Evolutionary conservation across 2,797 vertebrate genomes (phyloP), one percentile per base, ranked within the genome.

Genomic region (Otolemur crassicaudatus): DNA sequence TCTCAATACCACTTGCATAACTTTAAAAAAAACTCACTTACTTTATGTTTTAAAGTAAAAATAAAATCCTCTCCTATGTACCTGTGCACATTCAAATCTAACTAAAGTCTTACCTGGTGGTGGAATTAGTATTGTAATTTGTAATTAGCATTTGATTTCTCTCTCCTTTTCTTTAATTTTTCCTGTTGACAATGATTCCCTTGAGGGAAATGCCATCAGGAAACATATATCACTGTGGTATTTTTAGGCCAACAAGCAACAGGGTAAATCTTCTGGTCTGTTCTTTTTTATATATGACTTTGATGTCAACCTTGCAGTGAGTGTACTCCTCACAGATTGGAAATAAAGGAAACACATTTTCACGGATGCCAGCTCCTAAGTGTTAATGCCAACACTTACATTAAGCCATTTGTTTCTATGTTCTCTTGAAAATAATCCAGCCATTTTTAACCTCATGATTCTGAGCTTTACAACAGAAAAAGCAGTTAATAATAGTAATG

Each of bases 291-390:
- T n/a, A 53, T 31, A 0, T 16, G 19, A 20, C 58, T 76, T 37
- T 17, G 72, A 16, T 4, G 0, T 34, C 23, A n/a, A 25, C 25
- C 1, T n/a, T 13, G 23, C 20, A 10, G 7, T 3, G 9, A 20
- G 3, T 43, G 29, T 19, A 5, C 9, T 14, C 14, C 25, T 49
- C 2, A 4, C 0, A 4, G 13, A 25, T 0, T 4, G 5, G 14
- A 23, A 73, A 53, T 19, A 46, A 56, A 29, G 49, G 11, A 16
- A 12, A 34, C 29, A 25, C 20, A 25, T 6, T 31, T 79, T 17
- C 14, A 20, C 4, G 17, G 37, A 53, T 8, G 0, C 19, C 14
- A 56, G 19, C 1, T 9, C 1, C 20, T 7, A 29, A 19, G 25
- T 8, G 19, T 17, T 31, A 58, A 20, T 0, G 1, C 1, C 20